phyloP scores from a whole-genome alignment of 2,113 vertebrate genomes.

The Lontra canadensis region DNA sequence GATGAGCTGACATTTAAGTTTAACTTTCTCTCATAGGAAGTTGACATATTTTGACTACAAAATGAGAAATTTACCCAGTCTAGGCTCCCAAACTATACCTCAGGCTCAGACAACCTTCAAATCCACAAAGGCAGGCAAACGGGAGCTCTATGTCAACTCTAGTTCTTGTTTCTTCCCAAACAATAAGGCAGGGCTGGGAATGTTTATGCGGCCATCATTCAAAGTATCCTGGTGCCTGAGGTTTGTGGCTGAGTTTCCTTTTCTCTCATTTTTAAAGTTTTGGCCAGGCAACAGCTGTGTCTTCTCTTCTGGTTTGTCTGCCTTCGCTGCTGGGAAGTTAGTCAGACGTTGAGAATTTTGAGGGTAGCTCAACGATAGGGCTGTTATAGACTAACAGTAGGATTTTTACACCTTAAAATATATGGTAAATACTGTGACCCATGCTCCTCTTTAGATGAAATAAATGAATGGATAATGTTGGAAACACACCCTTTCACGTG shows the following conservation, averaged over 20 bases:
- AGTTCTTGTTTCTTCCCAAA: background rate
- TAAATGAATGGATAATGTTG: background rate
- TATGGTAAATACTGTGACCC: background rate
- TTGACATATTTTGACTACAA: slow-evolving; percentile 1
- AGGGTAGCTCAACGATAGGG: background rate
- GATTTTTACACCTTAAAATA: background rate
- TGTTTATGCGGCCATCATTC: background rate
- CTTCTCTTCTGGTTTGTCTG: slow-evolving; percentile 26
- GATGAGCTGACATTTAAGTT: slow-evolving; percentile 13
- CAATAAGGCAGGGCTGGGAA: background rate
- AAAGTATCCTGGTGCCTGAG: background rate
- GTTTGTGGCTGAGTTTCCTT: background rate
- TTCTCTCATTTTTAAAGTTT: background rate
- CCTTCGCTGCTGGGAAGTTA: background rate
- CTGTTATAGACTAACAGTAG: background rate
- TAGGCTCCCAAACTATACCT: background rate
- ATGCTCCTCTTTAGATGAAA: background rate
- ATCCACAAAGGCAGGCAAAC: background rate
- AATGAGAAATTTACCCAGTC: slow-evolving; percentile 35
- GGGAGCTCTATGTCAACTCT: background rate
- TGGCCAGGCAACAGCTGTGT: background rate
- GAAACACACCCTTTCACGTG: background rate
- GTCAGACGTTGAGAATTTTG: slow-evolving; percentile 15
- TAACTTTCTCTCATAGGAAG: slow-evolving; percentile 5
- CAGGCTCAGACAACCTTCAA: background rate